Evolutionary conservation across 1,140 invertebrate genomes (phyloP).

Genomic region (Bombus fervidus): DNA sequence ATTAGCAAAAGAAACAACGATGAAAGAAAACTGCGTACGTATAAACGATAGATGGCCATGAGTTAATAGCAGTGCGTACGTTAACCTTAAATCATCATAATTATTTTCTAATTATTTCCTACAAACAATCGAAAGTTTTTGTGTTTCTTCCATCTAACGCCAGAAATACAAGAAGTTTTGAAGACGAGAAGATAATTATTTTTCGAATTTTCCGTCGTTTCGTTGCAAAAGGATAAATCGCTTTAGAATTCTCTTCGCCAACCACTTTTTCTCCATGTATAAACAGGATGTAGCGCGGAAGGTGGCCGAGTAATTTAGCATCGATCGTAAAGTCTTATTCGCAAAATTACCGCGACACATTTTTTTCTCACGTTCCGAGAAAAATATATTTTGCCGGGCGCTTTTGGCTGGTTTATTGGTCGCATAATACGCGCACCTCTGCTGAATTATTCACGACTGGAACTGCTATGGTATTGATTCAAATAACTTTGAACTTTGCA

Average conservation of each 20-base stretch:
- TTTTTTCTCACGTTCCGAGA: background rate
- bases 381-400: background rate
- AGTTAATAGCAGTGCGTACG: no score
- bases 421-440: slow-evolving; percentile 18
- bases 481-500: slow-evolving; percentile 19
- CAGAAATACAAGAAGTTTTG: no score
- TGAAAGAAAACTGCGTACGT: no score
- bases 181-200: no score
- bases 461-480: slow-evolving; percentile 19
- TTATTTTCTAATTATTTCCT: no score
- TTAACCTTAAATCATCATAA: no score
- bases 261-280: background rate
- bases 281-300: no score
- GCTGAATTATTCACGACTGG: slow-evolving; percentile 19
- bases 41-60: no score
- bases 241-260: background rate
- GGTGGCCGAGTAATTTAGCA: background rate
- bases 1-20: no score
- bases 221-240: background rate
- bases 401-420: slow-evolving; percentile 17
- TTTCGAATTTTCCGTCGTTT: background rate
- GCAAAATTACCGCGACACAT: slow-evolving; percentile 23
- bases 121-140: no score
- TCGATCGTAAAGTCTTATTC: slow-evolving; percentile 25
- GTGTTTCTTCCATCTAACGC: no score